Evolutionary conservation across 2,888 invertebrate genomes (phyloP), one percentile per base, ranked within the genome.

Genomic region (Prionchulus punctatus): DNA sequence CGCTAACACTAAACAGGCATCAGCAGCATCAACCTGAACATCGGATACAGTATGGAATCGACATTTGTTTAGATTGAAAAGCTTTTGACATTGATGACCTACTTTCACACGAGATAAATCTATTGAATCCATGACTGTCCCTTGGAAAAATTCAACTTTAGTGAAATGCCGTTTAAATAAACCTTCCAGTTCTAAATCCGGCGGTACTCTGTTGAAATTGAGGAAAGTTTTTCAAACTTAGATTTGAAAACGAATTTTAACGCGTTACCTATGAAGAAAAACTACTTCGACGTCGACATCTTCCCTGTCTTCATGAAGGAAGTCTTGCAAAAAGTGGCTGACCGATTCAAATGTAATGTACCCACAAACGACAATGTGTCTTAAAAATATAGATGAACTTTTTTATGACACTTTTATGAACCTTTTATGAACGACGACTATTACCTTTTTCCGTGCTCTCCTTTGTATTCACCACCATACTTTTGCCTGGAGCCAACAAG

Each of bases 131-230:
- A 99, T 99, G 77, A 98, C 98, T 79, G 94, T 92, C 78, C 98
- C 98, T 82, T 96, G 96, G 84, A 98, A 98, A 84, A 98, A 99
- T 81, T 94, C 91, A 80, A 94, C 98, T 76, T 96, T 98, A 72
- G 98, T 99, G 82, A 98, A 99, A 82, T 99, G 98, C 78, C 98
- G 84, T 82, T 99, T 99, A 83, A 99, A 92, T 77, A 99, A 84
- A 79, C 98, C 96, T 81, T 98, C 96, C 81, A 98, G 81, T 81
- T 99, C 98, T 80, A 99, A 84, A 81, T 98, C 98, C 73, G 98
- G 98, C 77, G 94, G 91, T 80, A 92, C 91, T 83, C 96, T 96
- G 63, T n/a, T 59, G 58, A 59, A 49, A 53, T 36, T 36, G 36
- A 36, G 7, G 18, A 45, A 45, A 23, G 7, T 45, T 45, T n/a